phyloP scores from a whole-genome alignment of 2,888 invertebrate genomes.

The Drosophila imparisetae region DNA sequence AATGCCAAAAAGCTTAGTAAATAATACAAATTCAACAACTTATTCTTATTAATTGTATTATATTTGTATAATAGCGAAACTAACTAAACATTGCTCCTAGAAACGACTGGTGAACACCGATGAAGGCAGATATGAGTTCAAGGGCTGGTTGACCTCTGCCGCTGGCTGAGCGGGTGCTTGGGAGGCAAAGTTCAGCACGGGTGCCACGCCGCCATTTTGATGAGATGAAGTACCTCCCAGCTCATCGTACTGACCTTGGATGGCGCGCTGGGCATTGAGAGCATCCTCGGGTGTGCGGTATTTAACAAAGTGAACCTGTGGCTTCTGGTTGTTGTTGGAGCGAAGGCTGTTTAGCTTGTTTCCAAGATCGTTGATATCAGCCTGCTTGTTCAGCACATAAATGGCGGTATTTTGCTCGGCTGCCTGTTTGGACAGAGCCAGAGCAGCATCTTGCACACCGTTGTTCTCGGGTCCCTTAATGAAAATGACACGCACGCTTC shows the following conservation, averaged over 20 bases:
- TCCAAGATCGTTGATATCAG: slow-evolving; percentile 74
- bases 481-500: slow-evolving; percentile 82
- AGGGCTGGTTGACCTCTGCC: slow-evolving; percentile 42
- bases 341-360: slow-evolving; percentile 72
- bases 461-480: slow-evolving; percentile 83
- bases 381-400: slow-evolving; percentile 81
- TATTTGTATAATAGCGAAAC: slow-evolving; percentile 43
- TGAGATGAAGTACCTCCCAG: slow-evolving; percentile 70
- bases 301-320: slow-evolving; percentile 83
- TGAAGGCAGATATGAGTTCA: slow-evolving; percentile 70
- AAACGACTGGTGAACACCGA: slow-evolving; percentile 68
- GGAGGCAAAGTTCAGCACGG: slow-evolving; percentile 79
- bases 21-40: slow-evolving; percentile 2
- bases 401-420: slow-evolving; percentile 81
- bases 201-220: slow-evolving; percentile 78
- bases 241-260: slow-evolving; percentile 80
- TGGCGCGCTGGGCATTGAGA: slow-evolving; percentile 77
- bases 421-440: slow-evolving; percentile 73
- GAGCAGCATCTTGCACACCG: slow-evolving; percentile 77
- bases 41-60: slow-evolving; percentile 29
- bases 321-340: slow-evolving; percentile 70
- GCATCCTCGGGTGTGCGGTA: slow-evolving; percentile 83
- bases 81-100: slow-evolving; percentile 53
- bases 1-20: neutral
- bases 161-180: slow-evolving; percentile 44